phyloP scores from a whole-genome alignment of 2,113 vertebrate species.

The Bufo gargarizans region DNA sequence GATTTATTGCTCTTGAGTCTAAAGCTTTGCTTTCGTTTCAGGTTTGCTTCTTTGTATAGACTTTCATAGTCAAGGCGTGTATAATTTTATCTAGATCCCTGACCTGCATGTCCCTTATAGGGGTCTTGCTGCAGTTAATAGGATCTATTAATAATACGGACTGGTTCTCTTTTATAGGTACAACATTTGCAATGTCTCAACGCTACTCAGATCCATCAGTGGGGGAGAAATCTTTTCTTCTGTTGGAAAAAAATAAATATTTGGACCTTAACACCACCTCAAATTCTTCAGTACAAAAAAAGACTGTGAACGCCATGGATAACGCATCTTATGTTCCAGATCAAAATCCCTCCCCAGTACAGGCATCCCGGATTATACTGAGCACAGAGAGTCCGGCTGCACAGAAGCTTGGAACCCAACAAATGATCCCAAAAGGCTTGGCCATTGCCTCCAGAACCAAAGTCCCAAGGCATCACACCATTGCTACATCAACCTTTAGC shows the following conservation, averaged over 20 bases:
- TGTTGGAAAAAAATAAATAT: slow-evolving; percentile 74
- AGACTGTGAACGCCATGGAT: fast-evolving
- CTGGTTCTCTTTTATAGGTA: neutral
- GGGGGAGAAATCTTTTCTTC: slow-evolving; percentile 67
- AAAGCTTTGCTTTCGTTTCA: neutral
- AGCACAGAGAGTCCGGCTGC: slow-evolving; percentile 83
- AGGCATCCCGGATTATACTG: slow-evolving; percentile 69
- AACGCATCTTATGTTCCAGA: neutral
- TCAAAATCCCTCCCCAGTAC: neutral
- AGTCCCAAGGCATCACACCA: slow-evolving; percentile 76
- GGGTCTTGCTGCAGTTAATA: neutral
- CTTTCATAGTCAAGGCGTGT: neutral
- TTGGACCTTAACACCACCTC: slow-evolving; percentile 56
- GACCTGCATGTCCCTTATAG: neutral
- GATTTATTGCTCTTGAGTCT: neutral
- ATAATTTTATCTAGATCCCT: too few relatives aligned
- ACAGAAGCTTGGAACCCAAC: slow-evolving; percentile 79
- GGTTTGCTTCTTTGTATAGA: neutral
- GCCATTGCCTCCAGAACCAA: slow-evolving; percentile 77
- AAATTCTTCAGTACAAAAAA: fast-evolving
- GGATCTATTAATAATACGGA: neutral
- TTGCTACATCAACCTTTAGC: slow-evolving; percentile 68
- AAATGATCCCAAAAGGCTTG: slow-evolving; percentile 87
- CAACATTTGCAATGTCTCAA: slow-evolving; percentile 70
- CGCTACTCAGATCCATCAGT: slow-evolving; percentile 63